A percentile compares a stretch with the other conserved stretches of the same genome.
Evolutionary conservation across 2,113 vertebrate genomes (phyloP).

Genomic region (Catharus minimus): DNA sequence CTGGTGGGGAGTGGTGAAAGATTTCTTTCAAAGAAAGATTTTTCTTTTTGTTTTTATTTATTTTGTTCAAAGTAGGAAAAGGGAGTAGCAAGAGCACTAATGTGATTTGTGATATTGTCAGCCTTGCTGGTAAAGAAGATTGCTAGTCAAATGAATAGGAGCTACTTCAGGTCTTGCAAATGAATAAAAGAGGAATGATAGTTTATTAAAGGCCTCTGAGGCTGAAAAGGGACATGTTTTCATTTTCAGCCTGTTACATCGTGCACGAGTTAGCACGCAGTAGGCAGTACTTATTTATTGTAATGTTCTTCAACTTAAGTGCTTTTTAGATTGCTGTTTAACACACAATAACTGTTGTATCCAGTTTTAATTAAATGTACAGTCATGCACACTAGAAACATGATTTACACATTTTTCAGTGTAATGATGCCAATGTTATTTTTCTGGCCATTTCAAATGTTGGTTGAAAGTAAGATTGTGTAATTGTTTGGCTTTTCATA

Average conservation of each 20-base stretch:
- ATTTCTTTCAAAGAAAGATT: not conserved
- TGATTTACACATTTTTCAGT: not conserved
- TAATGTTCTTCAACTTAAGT: not conserved
- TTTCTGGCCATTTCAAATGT: not conserved
- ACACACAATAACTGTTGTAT: not conserved
- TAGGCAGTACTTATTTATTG: not conserved
- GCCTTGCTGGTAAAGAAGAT: not conserved
- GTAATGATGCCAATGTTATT: not conserved
- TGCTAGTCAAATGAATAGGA: rapidly evolving
- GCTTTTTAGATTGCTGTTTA: not conserved
- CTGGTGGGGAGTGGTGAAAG: not conserved
- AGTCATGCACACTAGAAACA: not conserved
- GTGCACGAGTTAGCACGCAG: not conserved
- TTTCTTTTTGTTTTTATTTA: too few relatives aligned
- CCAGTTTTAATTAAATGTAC: constrained; percentile 22
- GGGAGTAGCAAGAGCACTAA: not conserved
- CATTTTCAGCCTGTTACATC: not conserved
- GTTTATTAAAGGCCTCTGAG: not conserved
- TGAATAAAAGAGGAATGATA: not conserved
- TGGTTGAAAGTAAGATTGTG: not conserved
- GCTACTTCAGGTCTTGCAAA: not conserved
- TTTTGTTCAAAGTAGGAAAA: not conserved
- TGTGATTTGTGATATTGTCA: not conserved
- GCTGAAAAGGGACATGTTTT: not conserved
- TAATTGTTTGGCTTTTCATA: not conserved